phyloP scores from a whole-genome alignment of 2,888 invertebrate genomes.

The Mesochorus sp. region DNA sequence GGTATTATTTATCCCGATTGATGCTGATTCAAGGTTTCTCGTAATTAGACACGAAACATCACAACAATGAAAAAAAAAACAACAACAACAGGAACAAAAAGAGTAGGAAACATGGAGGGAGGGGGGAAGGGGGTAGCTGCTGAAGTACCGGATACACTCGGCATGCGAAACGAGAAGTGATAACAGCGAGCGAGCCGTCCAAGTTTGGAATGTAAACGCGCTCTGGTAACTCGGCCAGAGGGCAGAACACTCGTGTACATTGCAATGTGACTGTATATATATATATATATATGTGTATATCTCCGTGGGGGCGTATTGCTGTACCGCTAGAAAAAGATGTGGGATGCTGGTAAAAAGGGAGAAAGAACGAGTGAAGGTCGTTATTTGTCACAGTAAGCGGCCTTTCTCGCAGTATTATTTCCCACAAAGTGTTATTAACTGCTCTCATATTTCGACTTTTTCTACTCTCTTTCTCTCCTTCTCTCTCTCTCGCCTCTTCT shows the following conservation, averaged over 20 bases:
- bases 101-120: background rate
- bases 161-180: constrained; percentile 48
- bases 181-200: constrained; percentile 49
- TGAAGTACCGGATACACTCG: constrained; percentile 34
- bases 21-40: background rate
- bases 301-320: too few relatives aligned
- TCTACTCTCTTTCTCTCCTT: too few relatives aligned
- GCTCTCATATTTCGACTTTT: constrained; percentile 81
- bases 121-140: background rate
- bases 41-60: background rate
- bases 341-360: constrained; percentile 60
- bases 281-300: constrained; percentile 14
- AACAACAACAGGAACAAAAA: too few relatives aligned
- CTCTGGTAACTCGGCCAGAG: constrained; percentile 41
- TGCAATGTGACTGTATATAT: background rate
- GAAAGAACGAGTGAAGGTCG: constrained; percentile 71
- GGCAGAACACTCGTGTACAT: constrained; percentile 54
- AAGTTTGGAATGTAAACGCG: constrained; percentile 60
- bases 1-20: background rate
- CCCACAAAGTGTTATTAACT: constrained; percentile 82
- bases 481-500: constrained; percentile 34
- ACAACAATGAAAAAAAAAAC: background rate
- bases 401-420: constrained; percentile 82
- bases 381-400: constrained; percentile 82
- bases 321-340: constrained; percentile 50